Percentiles rank a stretch among this genome's conserved stretches.
These are phyloP conservation scores for Paracyclopina nana DNA, from an alignment of 1,140 invertebrate genomes.

Conservation along the genomic window DNA sequence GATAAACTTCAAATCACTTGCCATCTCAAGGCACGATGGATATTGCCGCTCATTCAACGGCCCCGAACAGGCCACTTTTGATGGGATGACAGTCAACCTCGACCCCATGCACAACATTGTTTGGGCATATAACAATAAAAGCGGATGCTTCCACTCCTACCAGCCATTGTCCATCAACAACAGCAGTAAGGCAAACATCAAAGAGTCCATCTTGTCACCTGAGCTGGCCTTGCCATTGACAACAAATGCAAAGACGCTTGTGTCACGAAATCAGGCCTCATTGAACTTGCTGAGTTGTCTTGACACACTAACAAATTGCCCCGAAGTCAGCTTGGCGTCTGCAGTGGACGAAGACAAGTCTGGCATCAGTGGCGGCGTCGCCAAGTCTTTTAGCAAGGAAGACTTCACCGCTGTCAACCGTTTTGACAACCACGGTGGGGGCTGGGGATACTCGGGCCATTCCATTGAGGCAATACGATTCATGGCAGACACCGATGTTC, in stretches of 20 bases:
- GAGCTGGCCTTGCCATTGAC: constrained; percentile 57
- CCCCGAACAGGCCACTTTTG: constrained; percentile 53
- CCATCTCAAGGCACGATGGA: constrained; percentile 63
- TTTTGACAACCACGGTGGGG: constrained; percentile 88
- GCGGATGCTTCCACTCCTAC: background rate
- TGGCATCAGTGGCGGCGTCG: constrained; percentile 16
- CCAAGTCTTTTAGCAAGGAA: constrained; percentile 31
- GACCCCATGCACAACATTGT: constrained; percentile 47
- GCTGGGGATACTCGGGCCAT: constrained; percentile 92
- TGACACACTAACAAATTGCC: constrained; percentile 59
- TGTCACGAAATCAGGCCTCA: constrained; percentile 37
- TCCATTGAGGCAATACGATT: constrained; percentile 71
- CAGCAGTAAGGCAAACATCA: too few species aligned
- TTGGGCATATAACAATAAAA: constrained; percentile 23
- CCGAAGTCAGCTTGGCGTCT: constrained; percentile 17
- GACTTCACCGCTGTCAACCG: constrained; percentile 67
- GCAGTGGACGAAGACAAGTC: constrained; percentile 19
- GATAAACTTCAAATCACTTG: constrained; percentile 49
- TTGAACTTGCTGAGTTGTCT: constrained; percentile 69
- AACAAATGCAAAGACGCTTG: constrained; percentile 31
- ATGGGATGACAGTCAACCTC: constrained; percentile 48
- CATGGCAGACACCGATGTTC: constrained; percentile 62
- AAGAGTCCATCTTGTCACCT: constrained; percentile 43
- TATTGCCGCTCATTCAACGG: constrained; percentile 56
- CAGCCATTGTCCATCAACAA: background rate